Evolutionary conservation across 2,888 invertebrate species (phyloP), one percentile per base, ranked within the genome.

Genomic region (Hybos culiciformis): DNA sequence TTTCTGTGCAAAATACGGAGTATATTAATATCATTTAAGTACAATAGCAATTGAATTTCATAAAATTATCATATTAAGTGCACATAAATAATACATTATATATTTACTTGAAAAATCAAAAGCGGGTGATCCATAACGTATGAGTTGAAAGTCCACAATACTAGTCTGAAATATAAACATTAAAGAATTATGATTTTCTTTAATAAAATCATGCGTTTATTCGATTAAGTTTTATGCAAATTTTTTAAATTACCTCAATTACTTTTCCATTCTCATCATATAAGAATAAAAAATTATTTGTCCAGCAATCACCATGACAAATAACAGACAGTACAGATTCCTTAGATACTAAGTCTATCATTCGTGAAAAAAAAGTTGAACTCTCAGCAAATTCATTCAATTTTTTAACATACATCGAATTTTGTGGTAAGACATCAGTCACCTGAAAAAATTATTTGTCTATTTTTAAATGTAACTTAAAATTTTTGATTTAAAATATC

Each of bases 241-340:
- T 29, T 29, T 29, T 2, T 34, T 18, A 34, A 9, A 18, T 19
- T 50, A 73, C 74, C 61, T 76, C 75, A 42, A 70, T 63, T 40
- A 74, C 72, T 43, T 71, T 68, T 1, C 69, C 71, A 26, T 57
- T 51, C 43, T 67, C 63, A 5, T 69, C 64, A 49, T 78, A 76
- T 49, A 71, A 69, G 55, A 80, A 81, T 18, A 81, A 59, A 53
- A 82, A 72, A 58, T 82, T 82, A 54, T 82, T 82, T 1, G 78
- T 80, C 81, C 81, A 82, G 55, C 80, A 81, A 51, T 82, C 82
- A 0, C 82, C 82, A 52, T 82, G 82, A 42, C 79, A 76, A 50
- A 82, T 77, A 3, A 81, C 79, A 0, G 79, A 77, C 34, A 81
- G 56, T 0, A 78, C 75, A 32, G 80, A 78, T 50, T 70, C 70